Percentiles rank a stretch among this genome's conserved stretches.
Evolutionary conservation across 2,113 vertebrate species (phyloP).

Genomic region (Pica pica): DNA sequence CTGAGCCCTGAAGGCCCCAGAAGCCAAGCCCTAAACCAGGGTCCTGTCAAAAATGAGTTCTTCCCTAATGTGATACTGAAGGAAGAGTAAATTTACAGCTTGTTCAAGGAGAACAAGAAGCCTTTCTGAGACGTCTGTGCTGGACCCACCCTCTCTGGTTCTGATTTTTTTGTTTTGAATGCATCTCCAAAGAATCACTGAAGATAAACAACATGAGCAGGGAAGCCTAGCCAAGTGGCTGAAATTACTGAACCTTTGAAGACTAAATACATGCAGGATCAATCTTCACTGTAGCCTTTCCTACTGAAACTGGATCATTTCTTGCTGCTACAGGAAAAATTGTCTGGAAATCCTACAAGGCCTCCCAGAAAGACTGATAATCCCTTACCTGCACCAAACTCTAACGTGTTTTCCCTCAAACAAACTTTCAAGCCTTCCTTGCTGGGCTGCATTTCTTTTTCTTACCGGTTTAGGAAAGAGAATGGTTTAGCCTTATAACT

Average conservation of each 20-base stretch:
- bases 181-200: constrained; percentile 36
- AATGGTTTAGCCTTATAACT: background rate
- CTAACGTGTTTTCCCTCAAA: background rate
- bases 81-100: background rate
- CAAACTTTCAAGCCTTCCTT: background rate
- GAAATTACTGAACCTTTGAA: constrained; percentile 36
- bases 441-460: background rate
- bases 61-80: background rate
- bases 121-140: background rate
- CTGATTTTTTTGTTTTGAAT: constrained; percentile 42
- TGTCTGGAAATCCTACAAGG: background rate
- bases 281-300: background rate
- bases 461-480: background rate
- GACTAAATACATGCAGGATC: background rate
- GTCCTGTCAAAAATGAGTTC: background rate
- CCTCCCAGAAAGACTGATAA: background rate
- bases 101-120: background rate
- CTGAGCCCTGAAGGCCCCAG: background rate
- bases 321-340: background rate
- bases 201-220: constrained; percentile 10
- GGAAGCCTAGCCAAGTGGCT: background rate
- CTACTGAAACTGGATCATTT: background rate
- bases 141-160: background rate
- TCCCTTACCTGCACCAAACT: background rate
- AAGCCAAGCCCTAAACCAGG: background rate